A percentile compares a stretch with the other conserved stretches of the same genome.
These are phyloP conservation scores for Pipistrellus pygmaeus DNA, from an alignment of 2,797 vertebrate species.

Conservation along the genomic window DNA sequence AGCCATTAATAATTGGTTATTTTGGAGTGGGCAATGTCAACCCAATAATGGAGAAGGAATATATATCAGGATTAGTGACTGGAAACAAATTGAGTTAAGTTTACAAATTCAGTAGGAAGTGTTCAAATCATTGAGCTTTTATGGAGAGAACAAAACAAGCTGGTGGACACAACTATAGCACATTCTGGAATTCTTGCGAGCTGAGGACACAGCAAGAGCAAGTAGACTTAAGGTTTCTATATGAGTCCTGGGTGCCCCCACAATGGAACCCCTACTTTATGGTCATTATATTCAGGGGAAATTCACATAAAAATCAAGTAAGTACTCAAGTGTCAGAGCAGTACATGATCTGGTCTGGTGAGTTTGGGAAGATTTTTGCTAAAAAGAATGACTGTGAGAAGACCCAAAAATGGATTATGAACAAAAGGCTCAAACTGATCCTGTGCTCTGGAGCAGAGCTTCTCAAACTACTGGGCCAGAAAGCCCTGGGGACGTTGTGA, in stretches of 20 bases:
- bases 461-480: not conserved
- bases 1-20: not conserved
- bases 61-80: conserved; percentile 10
- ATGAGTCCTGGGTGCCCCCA: not conserved
- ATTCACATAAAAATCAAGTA: not conserved
- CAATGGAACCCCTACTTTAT: not conserved
- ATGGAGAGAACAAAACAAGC: conserved; percentile 24
- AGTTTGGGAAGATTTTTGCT: not conserved
- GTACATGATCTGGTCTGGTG: not conserved
- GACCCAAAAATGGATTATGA: not conserved
- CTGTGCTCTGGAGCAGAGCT: not conserved
- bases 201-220: not conserved
- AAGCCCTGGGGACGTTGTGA: too few species aligned
- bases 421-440: not conserved
- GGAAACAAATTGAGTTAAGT: conserved; percentile 18
- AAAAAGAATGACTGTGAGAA: not conserved
- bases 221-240: not conserved
- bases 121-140: not conserved
- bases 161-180: not conserved
- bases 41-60: conserved; percentile 37
- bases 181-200: not conserved
- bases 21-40: not conserved
- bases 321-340: not conserved
- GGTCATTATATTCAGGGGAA: not conserved
- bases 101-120: conserved; percentile 29